These are phyloP conservation scores for Halichoeres trimaculatus DNA, from an alignment of 2,113 vertebrate species.

Conservation along the genomic window DNA sequence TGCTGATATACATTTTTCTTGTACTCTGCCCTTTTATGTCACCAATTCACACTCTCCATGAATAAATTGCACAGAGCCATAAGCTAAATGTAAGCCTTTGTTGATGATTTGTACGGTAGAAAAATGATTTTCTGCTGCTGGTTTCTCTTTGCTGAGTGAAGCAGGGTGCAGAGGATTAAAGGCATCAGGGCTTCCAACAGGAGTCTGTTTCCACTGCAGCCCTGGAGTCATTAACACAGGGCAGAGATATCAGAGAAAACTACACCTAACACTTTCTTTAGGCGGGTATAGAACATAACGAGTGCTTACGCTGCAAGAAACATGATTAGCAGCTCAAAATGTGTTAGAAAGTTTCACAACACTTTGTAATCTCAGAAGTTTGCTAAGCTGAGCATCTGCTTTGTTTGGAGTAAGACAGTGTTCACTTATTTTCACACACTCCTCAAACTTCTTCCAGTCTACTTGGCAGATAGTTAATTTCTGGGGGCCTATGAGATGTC, in stretches of 20 bases:
- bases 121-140: slow-evolving; percentile 56
- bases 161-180: slow-evolving; percentile 55
- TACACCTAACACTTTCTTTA: neutral
- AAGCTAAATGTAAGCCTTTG: slow-evolving; percentile 57
- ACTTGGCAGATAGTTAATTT: too few species aligned
- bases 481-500: too few species aligned
- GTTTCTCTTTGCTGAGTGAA: slow-evolving; percentile 35
- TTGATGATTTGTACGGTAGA: slow-evolving; percentile 45
- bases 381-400: too few species aligned
- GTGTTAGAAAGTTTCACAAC: too few species aligned
- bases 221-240: slow-evolving; percentile 24
- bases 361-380: too few species aligned
- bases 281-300: neutral
- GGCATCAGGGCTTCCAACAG: slow-evolving; percentile 3
- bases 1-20: slow-evolving; percentile 19
- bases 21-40: neutral
- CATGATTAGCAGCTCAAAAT: neutral
- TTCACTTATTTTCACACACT: too few species aligned
- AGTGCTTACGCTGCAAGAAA: neutral
- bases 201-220: slow-evolving; percentile 25
- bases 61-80: slow-evolving; percentile 35
- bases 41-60: slow-evolving; percentile 36
- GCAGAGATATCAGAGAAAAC: slow-evolving; percentile 11
- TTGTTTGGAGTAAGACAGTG: too few species aligned
- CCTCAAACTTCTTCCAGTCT: too few species aligned